Evolutionary conservation across 2,113 vertebrate species (phyloP).

Genomic region (Sylvietta virens): DNA sequence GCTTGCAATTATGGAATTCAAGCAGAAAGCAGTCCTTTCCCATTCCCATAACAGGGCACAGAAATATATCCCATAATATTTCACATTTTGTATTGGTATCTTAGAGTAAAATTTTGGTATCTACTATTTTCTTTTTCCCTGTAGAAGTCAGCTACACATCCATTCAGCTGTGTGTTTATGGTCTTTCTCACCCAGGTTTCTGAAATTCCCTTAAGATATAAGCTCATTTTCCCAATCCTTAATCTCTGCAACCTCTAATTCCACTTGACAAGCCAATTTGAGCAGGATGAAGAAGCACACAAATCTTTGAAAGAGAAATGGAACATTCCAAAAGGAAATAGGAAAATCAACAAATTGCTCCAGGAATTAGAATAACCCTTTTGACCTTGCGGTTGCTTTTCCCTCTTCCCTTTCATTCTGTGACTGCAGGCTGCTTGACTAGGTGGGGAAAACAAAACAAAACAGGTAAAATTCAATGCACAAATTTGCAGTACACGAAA

Average conservation of each 20-base stretch:
- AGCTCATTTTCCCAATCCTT: slow-evolving; percentile 1
- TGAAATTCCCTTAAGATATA: background rate
- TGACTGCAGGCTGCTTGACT: background rate
- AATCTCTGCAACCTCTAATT: slow-evolving; percentile 25
- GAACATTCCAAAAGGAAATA: slow-evolving; percentile 21
- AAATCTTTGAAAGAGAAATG: background rate
- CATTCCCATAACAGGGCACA: background rate
- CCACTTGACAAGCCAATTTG: background rate
- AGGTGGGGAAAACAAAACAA: background rate
- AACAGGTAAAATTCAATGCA: background rate
- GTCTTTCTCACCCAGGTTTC: background rate
- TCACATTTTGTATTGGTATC: background rate
- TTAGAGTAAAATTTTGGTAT: background rate
- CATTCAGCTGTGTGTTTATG: background rate
- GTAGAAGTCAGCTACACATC: background rate
- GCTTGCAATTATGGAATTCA: background rate
- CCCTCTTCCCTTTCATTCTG: background rate
- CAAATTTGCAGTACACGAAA: background rate
- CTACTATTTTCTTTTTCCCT: background rate
- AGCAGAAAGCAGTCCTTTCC: background rate
- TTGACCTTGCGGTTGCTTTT: background rate
- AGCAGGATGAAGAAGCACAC: background rate
- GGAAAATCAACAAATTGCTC: slow-evolving; percentile 3
- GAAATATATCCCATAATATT: background rate
- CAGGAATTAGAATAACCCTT: background rate